Evolutionary conservation across 2,888 invertebrate species (phyloP).

Genomic region (Hecatera dysodea): DNA sequence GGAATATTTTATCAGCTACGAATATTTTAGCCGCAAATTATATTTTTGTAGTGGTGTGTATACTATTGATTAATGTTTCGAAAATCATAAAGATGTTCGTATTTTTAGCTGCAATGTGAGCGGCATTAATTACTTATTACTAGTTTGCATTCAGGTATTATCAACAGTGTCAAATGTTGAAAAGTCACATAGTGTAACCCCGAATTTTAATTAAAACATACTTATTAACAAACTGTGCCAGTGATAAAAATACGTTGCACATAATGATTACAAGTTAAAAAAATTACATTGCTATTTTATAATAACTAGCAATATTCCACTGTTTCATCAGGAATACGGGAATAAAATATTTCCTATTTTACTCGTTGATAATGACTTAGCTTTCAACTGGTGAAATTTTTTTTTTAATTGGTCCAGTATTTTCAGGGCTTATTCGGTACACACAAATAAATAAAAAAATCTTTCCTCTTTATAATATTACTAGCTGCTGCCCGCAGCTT

Average conservation of each 20-base stretch:
- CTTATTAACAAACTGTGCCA: slow-evolving; percentile 28
- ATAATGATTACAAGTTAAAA: slow-evolving; percentile 8
- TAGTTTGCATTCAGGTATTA: slow-evolving; percentile 20
- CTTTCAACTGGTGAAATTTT: too few relatives aligned
- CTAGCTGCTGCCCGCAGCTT: too few relatives aligned
- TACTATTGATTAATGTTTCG: neutral
- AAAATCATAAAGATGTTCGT: neutral
- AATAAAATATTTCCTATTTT: too few relatives aligned
- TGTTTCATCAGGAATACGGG: too few relatives aligned
- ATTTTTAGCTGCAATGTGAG: neutral
- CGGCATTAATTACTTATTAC: slow-evolving; percentile 20
- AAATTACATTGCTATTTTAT: slow-evolving; percentile 9
- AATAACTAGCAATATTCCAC: too few relatives aligned
- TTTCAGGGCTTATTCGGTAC: too few relatives aligned
- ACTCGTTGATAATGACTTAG: too few relatives aligned
- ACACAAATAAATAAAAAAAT: too few relatives aligned
- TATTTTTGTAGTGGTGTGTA: neutral
- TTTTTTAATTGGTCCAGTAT: too few relatives aligned
- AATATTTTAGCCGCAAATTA: slow-evolving; percentile 16
- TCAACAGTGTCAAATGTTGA: slow-evolving; percentile 35
- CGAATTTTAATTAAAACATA: slow-evolving; percentile 32
- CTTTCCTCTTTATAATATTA: too few relatives aligned
- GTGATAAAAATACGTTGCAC: slow-evolving; percentile 50
- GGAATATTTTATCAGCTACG: slow-evolving; percentile 17
- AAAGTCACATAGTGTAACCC: slow-evolving; percentile 45